Conservation (phyloP, 2,888 invertebrate genomes). For the Philereme vetulata region DNA sequence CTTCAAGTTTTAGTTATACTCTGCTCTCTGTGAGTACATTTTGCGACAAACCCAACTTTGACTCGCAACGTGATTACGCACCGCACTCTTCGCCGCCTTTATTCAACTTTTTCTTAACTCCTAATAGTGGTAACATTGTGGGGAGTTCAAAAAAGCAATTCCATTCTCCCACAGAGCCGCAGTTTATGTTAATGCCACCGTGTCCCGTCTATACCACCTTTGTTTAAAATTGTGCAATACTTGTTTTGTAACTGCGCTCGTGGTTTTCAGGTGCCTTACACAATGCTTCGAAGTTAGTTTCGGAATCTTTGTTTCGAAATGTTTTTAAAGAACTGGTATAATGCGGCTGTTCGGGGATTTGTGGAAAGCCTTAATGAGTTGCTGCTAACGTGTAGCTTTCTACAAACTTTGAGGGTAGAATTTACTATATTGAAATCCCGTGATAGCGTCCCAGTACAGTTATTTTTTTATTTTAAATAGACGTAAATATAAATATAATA, state of each 20-base stretch:
- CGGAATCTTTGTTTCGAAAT: conserved; percentile 62
- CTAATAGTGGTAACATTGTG: conserved; percentile 71
- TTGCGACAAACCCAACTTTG: conserved; percentile 44
- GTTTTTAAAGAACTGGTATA: conserved; percentile 34
- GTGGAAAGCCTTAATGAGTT: conserved; percentile 18
- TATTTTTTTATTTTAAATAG: too few species aligned
- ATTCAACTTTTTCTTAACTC: conserved; percentile 76
- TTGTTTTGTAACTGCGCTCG: conserved; percentile 70
- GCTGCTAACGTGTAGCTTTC: not conserved
- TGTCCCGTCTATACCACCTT: conserved; percentile 71
- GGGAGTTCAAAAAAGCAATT: conserved; percentile 81
- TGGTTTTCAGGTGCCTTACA: conserved; percentile 71
- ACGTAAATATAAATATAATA: too few species aligned
- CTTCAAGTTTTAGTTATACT: conserved; percentile 12
- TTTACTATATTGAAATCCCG: too few species aligned
- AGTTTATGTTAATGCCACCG: conserved; percentile 75
- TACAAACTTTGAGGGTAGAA: not conserved
- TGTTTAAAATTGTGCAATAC: conserved; percentile 78
- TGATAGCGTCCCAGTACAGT: too few species aligned
- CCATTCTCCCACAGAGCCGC: conserved; percentile 61
- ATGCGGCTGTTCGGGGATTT: conserved; percentile 24
- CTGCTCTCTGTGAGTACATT: conserved; percentile 23
- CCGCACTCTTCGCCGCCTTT: conserved; percentile 59
- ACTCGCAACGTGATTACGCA: conserved; percentile 60
- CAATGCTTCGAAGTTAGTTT: conserved; percentile 66